These are phyloP conservation scores for Archaeoteleia sp. DNA, from an alignment of 2,888 invertebrate species.

Conservation along the genomic window DNA sequence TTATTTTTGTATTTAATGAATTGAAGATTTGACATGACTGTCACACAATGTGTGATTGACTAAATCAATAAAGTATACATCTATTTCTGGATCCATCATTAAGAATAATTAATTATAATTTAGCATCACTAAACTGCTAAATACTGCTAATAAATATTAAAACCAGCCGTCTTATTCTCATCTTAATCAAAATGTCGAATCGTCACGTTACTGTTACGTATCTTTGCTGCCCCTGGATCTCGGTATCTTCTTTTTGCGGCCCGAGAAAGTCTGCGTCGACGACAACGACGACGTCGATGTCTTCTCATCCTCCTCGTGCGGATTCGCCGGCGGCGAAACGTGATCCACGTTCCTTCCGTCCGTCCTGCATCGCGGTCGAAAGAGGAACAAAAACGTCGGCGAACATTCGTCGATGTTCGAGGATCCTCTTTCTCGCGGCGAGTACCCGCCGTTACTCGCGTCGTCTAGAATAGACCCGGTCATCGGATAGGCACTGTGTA, in stretches of 20 bases:
- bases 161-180: no score
- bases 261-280: conserved; percentile 41
- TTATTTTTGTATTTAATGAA: no score
- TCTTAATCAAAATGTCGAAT: no score
- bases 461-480: conserved; percentile 49
- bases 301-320: conserved; percentile 31
- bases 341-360: conserved; percentile 56
- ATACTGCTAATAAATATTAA: no score
- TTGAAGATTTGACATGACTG: no score
- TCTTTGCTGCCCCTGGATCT: not conserved
- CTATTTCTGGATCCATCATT: no score
- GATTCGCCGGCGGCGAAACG: conserved; percentile 55
- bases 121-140: no score
- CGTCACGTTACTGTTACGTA: no score
- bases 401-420: conserved; percentile 52
- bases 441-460: conserved; percentile 44
- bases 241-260: conserved; percentile 40
- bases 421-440: conserved; percentile 47
- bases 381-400: conserved; percentile 50
- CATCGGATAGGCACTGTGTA: conserved; percentile 46
- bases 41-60: no score
- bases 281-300: conserved; percentile 36
- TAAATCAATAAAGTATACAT: no score
- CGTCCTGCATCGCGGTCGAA: conserved; percentile 34
- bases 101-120: no score